Percentiles rank a stretch among this genome's conserved stretches.
These are phyloP conservation scores for Nicator chloris DNA, from an alignment of 2,113 vertebrate species.

Conservation along the genomic window DNA sequence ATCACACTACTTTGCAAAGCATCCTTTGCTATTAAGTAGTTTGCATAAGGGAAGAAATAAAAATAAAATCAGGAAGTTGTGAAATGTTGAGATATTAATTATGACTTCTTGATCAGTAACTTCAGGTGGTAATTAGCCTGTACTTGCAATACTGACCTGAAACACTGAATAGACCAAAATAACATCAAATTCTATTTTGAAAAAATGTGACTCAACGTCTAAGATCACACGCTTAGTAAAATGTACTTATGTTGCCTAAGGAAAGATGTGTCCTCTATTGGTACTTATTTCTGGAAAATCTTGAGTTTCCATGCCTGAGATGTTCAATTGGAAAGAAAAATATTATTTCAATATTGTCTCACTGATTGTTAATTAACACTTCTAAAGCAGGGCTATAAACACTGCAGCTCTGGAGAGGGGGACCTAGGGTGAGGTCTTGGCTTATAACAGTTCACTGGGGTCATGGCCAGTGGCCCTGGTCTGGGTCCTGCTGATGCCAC, in stretches of 20 bases:
- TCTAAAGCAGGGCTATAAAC: not conserved
- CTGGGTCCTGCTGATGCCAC: not conserved
- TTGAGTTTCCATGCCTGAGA: not conserved
- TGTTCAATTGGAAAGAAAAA: not conserved
- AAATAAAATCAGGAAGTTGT: slow-evolving; percentile 26
- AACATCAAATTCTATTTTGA: slow-evolving; percentile 23
- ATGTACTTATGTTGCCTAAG: slow-evolving; percentile 4
- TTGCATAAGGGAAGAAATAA: slow-evolving; percentile 9
- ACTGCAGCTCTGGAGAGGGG: not conserved
- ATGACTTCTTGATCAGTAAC: slow-evolving; percentile 55
- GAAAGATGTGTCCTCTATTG: slow-evolving; percentile 28
- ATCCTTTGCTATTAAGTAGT: slow-evolving; percentile 21
- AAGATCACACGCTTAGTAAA: slow-evolving; percentile 30
- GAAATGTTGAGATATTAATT: slow-evolving; percentile 25
- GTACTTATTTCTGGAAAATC: not conserved
- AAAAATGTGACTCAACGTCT: not conserved
- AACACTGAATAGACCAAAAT: slow-evolving; percentile 44
- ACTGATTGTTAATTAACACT: not conserved
- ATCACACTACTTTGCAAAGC: not conserved
- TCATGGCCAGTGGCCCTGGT: not conserved
- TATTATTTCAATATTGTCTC: not conserved
- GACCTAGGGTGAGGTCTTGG: not conserved
- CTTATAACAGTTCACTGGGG: not conserved
- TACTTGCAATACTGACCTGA: slow-evolving; percentile 56
- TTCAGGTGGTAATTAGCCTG: slow-evolving; percentile 68